Evolutionary conservation across 1,140 invertebrate genomes (phyloP), one percentile per base, ranked within the genome.

Genomic region (Camponotus floridanus): DNA sequence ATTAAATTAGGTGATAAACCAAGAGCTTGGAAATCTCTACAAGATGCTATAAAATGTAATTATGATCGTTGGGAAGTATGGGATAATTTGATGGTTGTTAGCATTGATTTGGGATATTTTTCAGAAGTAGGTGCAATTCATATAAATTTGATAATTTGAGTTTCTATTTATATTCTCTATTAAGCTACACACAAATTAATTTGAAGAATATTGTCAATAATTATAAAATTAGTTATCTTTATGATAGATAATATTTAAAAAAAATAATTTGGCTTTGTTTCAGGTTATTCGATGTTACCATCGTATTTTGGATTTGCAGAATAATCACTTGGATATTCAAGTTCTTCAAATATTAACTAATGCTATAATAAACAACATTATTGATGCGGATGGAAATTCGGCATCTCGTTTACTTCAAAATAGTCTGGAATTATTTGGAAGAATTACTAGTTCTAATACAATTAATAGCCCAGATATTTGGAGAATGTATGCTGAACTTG

Each of bases 1-100:
- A 97, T 99, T 8, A 97, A 98, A 91, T 94, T 98, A 71, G 97
- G 98, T 0, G 97, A 99, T 89, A 99, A 99, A 95, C 91, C 96
- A 13, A 96, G 98, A 87, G 99, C 98, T 0, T 98, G 98, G 95
- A 96, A 96, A 73, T 97, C 97, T 26, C 93, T 99, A 0, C 97
- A 98, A 88, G 99, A 99, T 95, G 98, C 99, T 0, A 93, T 99
- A 0, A 98, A 98, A 94, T 99, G 97, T 95, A 98, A 99, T 94
- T 99, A 97, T 95, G 98, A 99, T 86, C 98, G 98, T 94, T 99
- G 99, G 98, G 97, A 98, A 96, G 96, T 99, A 0, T 99, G 99
- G 99, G 99, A 99, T 92, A 99, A 99, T 95, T 96, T 98, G 31
- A 96, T 99, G 95, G 94, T 98, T 7, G 97, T 98, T 15, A 97